These are phyloP conservation scores for Sylvia atricapilla DNA, from an alignment of 2,113 vertebrate species.

Conservation along the genomic window DNA sequence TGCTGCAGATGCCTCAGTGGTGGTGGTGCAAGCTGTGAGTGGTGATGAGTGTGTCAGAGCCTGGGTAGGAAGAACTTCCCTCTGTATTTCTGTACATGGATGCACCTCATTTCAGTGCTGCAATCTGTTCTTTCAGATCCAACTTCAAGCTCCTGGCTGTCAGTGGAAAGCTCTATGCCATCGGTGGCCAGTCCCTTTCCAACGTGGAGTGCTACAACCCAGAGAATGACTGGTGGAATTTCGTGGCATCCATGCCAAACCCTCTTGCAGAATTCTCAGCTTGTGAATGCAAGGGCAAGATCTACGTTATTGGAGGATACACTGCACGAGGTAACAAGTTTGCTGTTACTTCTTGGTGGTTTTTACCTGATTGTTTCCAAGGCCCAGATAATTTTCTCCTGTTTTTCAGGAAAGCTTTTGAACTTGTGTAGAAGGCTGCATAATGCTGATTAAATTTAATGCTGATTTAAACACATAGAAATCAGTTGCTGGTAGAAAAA, in stretches of 20 bases:
- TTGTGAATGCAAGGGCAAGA: constrained; percentile 91
- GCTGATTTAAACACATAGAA: background rate
- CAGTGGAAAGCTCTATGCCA: constrained; percentile 88
- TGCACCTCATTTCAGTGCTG: background rate
- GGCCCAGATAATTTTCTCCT: background rate
- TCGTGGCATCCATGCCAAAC: constrained; percentile 87
- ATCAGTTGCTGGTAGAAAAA: background rate
- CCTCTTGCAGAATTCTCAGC: constrained; percentile 94
- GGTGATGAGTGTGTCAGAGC: background rate
- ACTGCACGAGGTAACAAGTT: constrained; percentile 83
- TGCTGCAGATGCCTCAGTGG: background rate
- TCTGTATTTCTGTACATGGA: background rate
- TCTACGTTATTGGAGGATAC: constrained; percentile 94
- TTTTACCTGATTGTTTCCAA: background rate
- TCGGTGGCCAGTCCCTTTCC: constrained; percentile 89
- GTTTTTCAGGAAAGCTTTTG: background rate
- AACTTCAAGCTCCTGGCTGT: constrained; percentile 94
- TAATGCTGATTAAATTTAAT: background rate
- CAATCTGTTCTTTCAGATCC: constrained; percentile 77
- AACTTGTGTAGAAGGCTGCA: background rate
- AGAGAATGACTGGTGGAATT: constrained; percentile 92
- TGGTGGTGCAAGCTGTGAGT: background rate
- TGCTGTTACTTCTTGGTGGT: background rate
- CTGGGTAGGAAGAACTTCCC: background rate
- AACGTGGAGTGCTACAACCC: constrained; percentile 93